Evolutionary conservation across 1,140 invertebrate species (phyloP).

Genomic region (Mya arenaria): DNA sequence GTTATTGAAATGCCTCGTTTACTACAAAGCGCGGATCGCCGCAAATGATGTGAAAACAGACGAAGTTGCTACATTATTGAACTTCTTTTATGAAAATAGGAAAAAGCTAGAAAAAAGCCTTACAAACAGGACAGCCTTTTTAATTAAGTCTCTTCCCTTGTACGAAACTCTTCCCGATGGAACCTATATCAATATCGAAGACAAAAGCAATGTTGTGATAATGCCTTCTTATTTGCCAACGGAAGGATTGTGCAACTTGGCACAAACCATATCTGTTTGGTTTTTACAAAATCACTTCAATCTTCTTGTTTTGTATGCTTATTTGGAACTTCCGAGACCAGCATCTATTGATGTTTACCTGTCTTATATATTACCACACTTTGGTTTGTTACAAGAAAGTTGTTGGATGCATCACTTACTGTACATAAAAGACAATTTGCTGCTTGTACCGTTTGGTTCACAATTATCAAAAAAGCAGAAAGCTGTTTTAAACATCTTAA

Average conservation of each 20-base stretch:
- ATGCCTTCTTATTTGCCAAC: conserved; percentile 8
- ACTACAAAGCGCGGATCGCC: neutral
- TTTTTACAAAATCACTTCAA: neutral
- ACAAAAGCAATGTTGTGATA: neutral
- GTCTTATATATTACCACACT: neutral
- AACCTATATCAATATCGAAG: neutral
- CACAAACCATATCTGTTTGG: neutral
- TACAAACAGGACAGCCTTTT: neutral
- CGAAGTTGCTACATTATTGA: neutral
- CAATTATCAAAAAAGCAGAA: neutral
- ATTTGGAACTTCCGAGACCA: neutral
- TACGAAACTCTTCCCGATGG: neutral
- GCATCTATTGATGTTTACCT: neutral
- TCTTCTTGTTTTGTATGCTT: neutral
- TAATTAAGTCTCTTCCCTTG: conserved; percentile 1
- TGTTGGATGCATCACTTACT: neutral
- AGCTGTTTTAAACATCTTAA: neutral
- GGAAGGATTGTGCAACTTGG: conserved; percentile 18
- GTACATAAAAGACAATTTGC: neutral
- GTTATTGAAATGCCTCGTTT: neutral
- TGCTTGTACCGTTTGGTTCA: neutral
- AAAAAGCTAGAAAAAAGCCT: neutral
- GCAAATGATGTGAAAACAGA: neutral
- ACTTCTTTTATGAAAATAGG: neutral
- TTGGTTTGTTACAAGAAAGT: neutral